Conservation (phyloP, 1,140 invertebrate species). For the Lepeophtheirus salmonis region DNA sequence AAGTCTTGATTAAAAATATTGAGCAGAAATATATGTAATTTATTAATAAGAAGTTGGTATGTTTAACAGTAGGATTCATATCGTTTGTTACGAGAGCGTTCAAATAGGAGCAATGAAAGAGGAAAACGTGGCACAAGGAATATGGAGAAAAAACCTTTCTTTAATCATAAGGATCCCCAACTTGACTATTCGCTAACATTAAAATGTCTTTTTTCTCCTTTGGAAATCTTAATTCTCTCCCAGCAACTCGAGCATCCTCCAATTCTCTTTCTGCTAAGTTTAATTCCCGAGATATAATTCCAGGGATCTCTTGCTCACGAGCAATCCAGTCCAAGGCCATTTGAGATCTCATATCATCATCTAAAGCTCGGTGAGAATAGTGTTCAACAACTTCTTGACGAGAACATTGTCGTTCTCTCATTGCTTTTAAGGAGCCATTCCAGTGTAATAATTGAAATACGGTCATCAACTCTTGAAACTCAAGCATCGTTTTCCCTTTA, state of each 20-base stretch:
- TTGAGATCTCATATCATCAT: slow-evolving; percentile 85
- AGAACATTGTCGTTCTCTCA: slow-evolving; percentile 68
- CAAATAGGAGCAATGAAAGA: too few species aligned
- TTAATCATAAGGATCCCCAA: slow-evolving; percentile 25
- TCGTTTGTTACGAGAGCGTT: too few species aligned
- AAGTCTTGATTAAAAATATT: too few species aligned
- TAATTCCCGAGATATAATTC: slow-evolving; percentile 58
- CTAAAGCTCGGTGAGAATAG: slow-evolving; percentile 69
- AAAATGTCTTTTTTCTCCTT: slow-evolving; percentile 90
- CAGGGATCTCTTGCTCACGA: slow-evolving; percentile 42
- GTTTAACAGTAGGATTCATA: too few species aligned
- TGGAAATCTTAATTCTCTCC: slow-evolving; percentile 71
- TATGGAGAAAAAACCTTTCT: not conserved
- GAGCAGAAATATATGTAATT: too few species aligned
- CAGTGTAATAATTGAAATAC: slow-evolving; percentile 86
- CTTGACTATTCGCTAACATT: slow-evolving; percentile 60
- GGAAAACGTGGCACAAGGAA: too few species aligned
- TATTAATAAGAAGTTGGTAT: too few species aligned
- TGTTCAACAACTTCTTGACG: slow-evolving; percentile 63
- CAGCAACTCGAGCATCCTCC: slow-evolving; percentile 65
- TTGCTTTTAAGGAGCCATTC: slow-evolving; percentile 67
- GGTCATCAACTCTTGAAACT: slow-evolving; percentile 91
- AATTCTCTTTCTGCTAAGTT: slow-evolving; percentile 64
- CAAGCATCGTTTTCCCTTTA: slow-evolving; percentile 81
- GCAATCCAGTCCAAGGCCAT: slow-evolving; percentile 94